phyloP scores from a whole-genome alignment of 2,797 vertebrate genomes.

The Cetoscarus ocellatus region DNA sequence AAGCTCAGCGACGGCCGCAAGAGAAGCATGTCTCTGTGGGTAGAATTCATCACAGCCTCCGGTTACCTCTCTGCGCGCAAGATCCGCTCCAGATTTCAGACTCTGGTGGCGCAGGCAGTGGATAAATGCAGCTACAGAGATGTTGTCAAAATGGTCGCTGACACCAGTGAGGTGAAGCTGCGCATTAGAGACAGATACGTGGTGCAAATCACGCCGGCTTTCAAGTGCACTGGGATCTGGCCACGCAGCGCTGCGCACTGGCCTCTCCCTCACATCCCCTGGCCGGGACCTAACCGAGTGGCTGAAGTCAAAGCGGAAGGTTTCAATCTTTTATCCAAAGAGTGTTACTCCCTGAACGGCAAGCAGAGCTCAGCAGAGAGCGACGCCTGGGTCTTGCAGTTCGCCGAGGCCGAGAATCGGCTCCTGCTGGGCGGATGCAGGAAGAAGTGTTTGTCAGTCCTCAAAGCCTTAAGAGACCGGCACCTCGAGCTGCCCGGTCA shows the following conservation, averaged over 20 bases:
- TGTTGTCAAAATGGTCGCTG: slow-evolving; percentile 99
- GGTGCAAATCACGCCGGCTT: slow-evolving; percentile 98
- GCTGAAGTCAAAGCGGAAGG: slow-evolving; percentile 99
- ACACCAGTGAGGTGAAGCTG: slow-evolving; percentile 97
- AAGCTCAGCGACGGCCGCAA: slow-evolving; percentile 99
- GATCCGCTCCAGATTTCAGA: slow-evolving; percentile 98
- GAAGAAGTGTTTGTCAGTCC: slow-evolving; percentile 97
- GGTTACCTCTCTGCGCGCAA: slow-evolving; percentile 99
- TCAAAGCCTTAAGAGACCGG: slow-evolving; percentile 96
- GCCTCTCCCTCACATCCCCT: slow-evolving; percentile 99
- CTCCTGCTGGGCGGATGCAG: slow-evolving; percentile 96
- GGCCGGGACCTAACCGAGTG: slow-evolving; percentile 98
- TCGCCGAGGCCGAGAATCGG: slow-evolving; percentile 98
- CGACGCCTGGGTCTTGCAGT: slow-evolving; percentile 99
- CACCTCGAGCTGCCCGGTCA: slow-evolving; percentile 97
- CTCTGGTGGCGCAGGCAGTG: slow-evolving; percentile 97
- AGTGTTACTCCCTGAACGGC: slow-evolving; percentile 98
- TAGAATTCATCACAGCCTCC: slow-evolving; percentile 99
- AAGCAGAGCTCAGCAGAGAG: slow-evolving; percentile 99
- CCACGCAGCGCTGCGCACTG: slow-evolving; percentile 98
- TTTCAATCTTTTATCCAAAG: slow-evolving; percentile 99
- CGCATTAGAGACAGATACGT: slow-evolving; percentile 98
- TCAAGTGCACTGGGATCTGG: slow-evolving; percentile 99
- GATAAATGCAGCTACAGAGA: slow-evolving; percentile 99
- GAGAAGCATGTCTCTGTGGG: slow-evolving; percentile 99